Conservation (phyloP, 2,797 vertebrate species). For the Fistularia commersonii region DNA sequence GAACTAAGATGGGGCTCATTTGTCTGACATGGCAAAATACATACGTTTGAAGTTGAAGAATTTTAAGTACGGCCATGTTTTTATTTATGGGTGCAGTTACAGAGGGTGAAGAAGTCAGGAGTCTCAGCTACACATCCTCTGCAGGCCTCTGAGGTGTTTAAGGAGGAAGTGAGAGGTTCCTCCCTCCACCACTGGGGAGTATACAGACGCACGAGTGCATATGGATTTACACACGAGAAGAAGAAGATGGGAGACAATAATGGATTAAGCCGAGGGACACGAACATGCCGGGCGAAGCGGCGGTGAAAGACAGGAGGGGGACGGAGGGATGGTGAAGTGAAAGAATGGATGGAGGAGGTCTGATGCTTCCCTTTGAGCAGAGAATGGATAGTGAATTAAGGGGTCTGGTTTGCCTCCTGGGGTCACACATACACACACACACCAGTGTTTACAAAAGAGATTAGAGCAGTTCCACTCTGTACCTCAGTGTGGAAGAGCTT, state of each 20-base stretch:
- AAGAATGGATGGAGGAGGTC: constrained; percentile 22
- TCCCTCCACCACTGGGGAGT: constrained; percentile 32
- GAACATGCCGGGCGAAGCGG: background rate
- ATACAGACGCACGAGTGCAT: constrained; percentile 12
- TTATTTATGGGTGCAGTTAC: constrained; percentile 26
- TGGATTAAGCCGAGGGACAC: constrained; percentile 16
- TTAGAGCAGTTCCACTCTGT: constrained; percentile 58
- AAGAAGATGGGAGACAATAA: constrained; percentile 8
- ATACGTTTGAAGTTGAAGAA: too few relatives aligned
- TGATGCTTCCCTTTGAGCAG: constrained; percentile 31
- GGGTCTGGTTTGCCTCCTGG: constrained; percentile 57
- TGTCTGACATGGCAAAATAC: too few relatives aligned
- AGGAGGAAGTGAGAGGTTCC: constrained; percentile 42
- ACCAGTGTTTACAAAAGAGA: constrained; percentile 61
- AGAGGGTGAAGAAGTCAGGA: constrained; percentile 4
- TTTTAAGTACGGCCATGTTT: background rate
- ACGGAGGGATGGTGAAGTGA: constrained; percentile 5
- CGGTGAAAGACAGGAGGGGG: constrained; percentile 10
- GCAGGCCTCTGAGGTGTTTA: constrained; percentile 53
- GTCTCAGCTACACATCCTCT: constrained; percentile 3
- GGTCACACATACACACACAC: constrained; percentile 34
- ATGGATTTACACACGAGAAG: constrained; percentile 25
- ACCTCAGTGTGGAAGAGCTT: constrained; percentile 38
- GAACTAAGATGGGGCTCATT: too few relatives aligned
- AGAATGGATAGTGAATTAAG: constrained; percentile 41